A percentile compares a stretch with the other conserved stretches of the same genome.
Evolutionary conservation across 2,797 vertebrate genomes (phyloP).

Genomic region (Dendrocincla fuliginosa): DNA sequence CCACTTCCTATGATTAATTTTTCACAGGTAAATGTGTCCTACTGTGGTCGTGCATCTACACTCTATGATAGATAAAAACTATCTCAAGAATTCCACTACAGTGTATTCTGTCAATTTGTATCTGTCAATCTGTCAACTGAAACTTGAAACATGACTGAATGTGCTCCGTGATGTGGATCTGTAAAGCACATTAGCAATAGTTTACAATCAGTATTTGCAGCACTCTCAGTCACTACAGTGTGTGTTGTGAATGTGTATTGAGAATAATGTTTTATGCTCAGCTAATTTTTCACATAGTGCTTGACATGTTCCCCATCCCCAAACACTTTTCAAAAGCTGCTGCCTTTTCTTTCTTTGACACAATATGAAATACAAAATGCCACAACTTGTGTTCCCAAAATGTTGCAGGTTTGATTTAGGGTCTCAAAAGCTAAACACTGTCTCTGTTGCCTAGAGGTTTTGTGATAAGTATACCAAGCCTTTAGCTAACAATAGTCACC

Average conservation of each 20-base stretch:
- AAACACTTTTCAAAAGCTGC: not conserved
- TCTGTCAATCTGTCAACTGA: conserved; percentile 61
- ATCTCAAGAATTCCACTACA: conserved; percentile 7
- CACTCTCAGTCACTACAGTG: not conserved
- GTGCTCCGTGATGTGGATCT: not conserved
- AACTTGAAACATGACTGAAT: conserved; percentile 22
- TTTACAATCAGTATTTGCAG: conserved; percentile 41
- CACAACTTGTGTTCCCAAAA: not conserved
- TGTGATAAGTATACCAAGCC: not conserved
- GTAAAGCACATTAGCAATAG: conserved; percentile 33
- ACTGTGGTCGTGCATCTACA: not conserved
- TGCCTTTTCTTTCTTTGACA: not conserved
- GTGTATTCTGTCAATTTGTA: conserved; percentile 17
- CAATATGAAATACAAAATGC: conserved; percentile 6
- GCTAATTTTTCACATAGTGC: conserved; percentile 24
- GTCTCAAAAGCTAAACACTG: not conserved
- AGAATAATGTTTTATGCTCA: conserved; percentile 22
- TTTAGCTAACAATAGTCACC: not conserved
- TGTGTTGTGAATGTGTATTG: conserved; percentile 47
- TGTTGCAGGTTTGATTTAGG: not conserved
- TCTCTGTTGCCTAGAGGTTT: not conserved
- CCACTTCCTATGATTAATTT: not conserved
- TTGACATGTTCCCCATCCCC: not conserved
- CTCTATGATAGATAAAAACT: not conserved
- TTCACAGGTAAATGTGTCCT: conserved; percentile 39